These are phyloP conservation scores for Scyliorhinus canicula DNA, from an alignment of 2,797 vertebrate genomes.

Conservation along the genomic window DNA sequence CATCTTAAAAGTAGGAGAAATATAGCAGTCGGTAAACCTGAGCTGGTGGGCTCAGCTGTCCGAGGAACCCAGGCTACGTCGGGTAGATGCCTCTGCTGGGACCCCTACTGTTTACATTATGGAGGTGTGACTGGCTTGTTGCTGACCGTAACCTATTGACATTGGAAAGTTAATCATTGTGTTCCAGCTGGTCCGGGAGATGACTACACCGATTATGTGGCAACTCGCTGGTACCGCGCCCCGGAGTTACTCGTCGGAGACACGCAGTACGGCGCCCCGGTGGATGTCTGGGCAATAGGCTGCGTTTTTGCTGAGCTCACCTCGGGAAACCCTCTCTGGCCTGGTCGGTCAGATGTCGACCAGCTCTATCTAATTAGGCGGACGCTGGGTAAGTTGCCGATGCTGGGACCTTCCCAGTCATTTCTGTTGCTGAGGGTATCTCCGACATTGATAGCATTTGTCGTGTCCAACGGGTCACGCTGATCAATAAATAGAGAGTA, in stretches of 20 bases:
- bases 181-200: constrained; percentile 77
- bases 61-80: neutral
- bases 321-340: constrained; percentile 80
- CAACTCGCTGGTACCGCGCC: constrained; percentile 77
- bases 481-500: neutral
- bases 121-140: neutral
- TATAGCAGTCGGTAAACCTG: no score
- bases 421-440: neutral
- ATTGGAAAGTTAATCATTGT: neutral
- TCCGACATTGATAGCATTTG: neutral
- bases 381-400: constrained; percentile 68
- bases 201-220: constrained; percentile 92
- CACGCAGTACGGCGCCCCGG: constrained; percentile 79
- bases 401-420: neutral
- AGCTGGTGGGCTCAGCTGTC: neutral
- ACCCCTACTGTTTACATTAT: neutral
- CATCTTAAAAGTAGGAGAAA: neutral
- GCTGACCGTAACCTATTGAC: neutral
- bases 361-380: constrained; percentile 86
- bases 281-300: constrained; percentile 88
- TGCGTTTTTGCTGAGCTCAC: constrained; percentile 88
- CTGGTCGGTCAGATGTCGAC: constrained; percentile 86
- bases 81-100: neutral
- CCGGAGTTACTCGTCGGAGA: constrained; percentile 71
- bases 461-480: neutral